A percentile compares a stretch with the other conserved stretches of the same genome.
These are phyloP conservation scores for Gymnobelideus leadbeateri DNA, from an alignment of 2,113 vertebrate genomes.

Conservation along the genomic window DNA sequence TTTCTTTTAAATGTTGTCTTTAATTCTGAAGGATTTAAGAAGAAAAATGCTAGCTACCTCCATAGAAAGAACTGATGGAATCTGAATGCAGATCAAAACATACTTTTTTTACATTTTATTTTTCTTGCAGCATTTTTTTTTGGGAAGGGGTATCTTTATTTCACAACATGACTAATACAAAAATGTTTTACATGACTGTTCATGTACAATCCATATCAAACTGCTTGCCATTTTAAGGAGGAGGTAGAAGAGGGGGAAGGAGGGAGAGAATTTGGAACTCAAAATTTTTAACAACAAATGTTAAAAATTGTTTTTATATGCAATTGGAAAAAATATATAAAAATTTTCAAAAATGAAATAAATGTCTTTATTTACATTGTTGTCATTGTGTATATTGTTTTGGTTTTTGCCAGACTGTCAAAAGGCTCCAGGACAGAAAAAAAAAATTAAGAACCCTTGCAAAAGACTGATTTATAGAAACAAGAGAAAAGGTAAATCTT, in stretches of 20 bases:
- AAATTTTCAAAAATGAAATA: too few species aligned
- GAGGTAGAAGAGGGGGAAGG: too few species aligned
- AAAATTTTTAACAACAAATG: too few species aligned
- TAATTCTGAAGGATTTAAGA: background rate
- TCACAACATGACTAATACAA: background rate
- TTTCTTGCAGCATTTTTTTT: background rate
- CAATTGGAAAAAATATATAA: too few species aligned
- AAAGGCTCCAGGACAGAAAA: background rate
- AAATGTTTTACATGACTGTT: background rate
- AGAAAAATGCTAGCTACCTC: too few species aligned
- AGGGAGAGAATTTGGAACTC: too few species aligned
- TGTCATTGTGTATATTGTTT: background rate
- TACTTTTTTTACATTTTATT: background rate
- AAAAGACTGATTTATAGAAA: background rate
- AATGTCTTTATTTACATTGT: background rate
- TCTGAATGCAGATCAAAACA: background rate
- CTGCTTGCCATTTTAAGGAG: too few species aligned
- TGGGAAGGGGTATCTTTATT: background rate
- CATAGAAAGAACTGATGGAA: background rate
- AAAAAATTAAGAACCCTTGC: background rate
- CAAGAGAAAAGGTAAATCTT: background rate
- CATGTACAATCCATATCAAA: too few species aligned
- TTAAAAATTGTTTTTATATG: too few species aligned
- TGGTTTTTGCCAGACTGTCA: background rate
- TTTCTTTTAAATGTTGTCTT: background rate